phyloP scores from a whole-genome alignment of 37 sponge, comb jelly and placozoan genomes.

The Haliclona indistincta region DNA sequence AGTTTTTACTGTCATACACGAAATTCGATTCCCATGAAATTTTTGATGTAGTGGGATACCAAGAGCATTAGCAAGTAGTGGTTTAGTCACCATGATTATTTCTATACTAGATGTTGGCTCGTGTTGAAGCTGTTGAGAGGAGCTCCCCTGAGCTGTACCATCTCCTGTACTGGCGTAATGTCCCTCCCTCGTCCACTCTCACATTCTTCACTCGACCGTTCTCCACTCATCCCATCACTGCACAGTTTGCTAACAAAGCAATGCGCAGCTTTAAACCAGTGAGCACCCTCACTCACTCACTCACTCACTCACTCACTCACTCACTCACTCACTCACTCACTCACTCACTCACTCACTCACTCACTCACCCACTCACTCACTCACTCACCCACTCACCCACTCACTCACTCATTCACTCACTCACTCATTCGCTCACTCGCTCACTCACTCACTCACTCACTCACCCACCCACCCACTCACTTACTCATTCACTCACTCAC shows the following conservation, averaged over 20 bases:
- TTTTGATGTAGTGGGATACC: too few relatives aligned
- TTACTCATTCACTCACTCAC: not conserved
- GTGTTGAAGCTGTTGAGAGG: slow-evolving; percentile 14
- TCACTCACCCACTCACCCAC: slow-evolving; percentile 4
- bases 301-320: not conserved
- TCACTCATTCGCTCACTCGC: not conserved
- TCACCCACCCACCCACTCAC: slow-evolving; percentile 24
- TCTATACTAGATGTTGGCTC: slow-evolving; percentile 15
- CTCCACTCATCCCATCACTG: slow-evolving; percentile 76
- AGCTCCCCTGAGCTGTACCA: slow-evolving; percentile 53
- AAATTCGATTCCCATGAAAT: too few relatives aligned
- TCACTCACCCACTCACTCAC: slow-evolving; percentile 9
- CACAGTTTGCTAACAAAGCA: slow-evolving; percentile 75
- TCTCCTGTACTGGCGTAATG: slow-evolving; percentile 79
- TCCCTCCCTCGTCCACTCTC: slow-evolving; percentile 65
- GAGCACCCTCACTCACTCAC: slow-evolving; percentile 9
- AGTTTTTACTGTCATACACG: too few relatives aligned
- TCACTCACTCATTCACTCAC: not conserved
- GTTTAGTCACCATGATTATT: not conserved
- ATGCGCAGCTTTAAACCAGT: slow-evolving; percentile 67
- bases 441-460: too few relatives aligned
- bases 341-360: slow-evolving; percentile 1
- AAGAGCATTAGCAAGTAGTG: too few relatives aligned
- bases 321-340: not conserved
- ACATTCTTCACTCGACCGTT: slow-evolving; percentile 65